phyloP scores from a whole-genome alignment of 2,888 invertebrate species.

The Sarcophaga rosellei region DNA sequence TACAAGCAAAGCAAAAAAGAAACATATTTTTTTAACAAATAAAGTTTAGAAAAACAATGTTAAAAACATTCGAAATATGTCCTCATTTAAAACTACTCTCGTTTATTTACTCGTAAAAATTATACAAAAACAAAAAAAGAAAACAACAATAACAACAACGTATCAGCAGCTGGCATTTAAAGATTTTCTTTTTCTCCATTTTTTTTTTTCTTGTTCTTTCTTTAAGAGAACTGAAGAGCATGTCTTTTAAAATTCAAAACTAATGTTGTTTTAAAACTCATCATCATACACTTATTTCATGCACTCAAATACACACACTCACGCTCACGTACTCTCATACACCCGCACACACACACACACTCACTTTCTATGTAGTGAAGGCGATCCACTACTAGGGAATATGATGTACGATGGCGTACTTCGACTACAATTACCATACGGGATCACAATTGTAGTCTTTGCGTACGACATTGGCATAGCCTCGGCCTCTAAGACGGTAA shows the following conservation, averaged over 20 bases:
- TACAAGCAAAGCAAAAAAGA: too few relatives aligned
- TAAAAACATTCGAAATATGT: conserved; percentile 2
- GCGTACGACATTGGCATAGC: too few relatives aligned
- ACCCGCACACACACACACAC: not conserved
- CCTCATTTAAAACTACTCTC: not conserved
- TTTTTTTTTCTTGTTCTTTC: not conserved
- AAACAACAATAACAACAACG: not conserved
- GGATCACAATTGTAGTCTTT: too few relatives aligned
- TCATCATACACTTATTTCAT: not conserved
- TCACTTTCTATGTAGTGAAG: not conserved
- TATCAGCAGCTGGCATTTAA: too few relatives aligned
- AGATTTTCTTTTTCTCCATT: too few relatives aligned
- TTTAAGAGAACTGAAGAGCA: not conserved
- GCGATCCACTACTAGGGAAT: not conserved
- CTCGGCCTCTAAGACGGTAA: too few relatives aligned
- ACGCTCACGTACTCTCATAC: too few relatives aligned
- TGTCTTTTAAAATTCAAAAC: conserved; percentile 29
- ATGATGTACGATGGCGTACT: too few relatives aligned
- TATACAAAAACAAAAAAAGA: conserved; percentile 5
- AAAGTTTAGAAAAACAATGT: too few relatives aligned
- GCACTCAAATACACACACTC: too few relatives aligned
- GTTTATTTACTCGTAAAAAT: conserved; percentile 4
- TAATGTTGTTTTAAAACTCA: conserved; percentile 33
- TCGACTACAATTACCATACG: too few relatives aligned
- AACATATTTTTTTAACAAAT: too few relatives aligned